Evolutionary conservation across 2,113 vertebrate species (phyloP), one percentile per base, ranked within the genome.

Genomic region (Crotalus helleri): DNA sequence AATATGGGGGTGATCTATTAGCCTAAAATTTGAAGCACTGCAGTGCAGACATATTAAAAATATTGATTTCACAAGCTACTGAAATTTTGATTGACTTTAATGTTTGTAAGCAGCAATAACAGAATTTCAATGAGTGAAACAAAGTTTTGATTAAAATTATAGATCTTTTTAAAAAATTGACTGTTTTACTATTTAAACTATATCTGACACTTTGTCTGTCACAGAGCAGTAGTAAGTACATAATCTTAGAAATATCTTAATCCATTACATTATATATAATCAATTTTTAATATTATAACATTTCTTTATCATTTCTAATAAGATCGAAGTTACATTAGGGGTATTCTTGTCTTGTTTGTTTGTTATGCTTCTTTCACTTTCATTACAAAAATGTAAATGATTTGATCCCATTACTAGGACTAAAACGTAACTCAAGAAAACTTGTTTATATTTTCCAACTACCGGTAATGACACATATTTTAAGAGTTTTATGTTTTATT

Each of bases 1-100:
- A 98, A 99, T 99, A 98, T 96, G 98, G 97, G 98, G 98, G 97
- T 96, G 96, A 99, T 98, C 98, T 97, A 99, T 99, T 98, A 99
- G 97, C 98, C 97, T 97, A 98, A 98, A 99, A 98, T 98, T 94
- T 97, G 97, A 97, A 98, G 97, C 96, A 97, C 97, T 97, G 97
- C 97, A 98, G 98, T 97, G 96, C 97, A 98, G 97, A 97, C 97
- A 97, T 98, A 98, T 98, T 98, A 98, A 98, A 98, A 98, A 98
- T 98, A 99, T 99, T 96, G 98, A 99, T 98, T 96, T 97, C 94
- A 93, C 92, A 96, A 95, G 96, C 97, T 97, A 97, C 94, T 98
- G 97, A 98, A 96, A 96, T 96, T 98, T 97, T 98, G 97, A 98
- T 97, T 98, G 97, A 97, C 96, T 98, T 98, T 98, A 97, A 97